phyloP scores from a whole-genome alignment of 2,113 vertebrate species.

The Bolborhynchus lineola region DNA sequence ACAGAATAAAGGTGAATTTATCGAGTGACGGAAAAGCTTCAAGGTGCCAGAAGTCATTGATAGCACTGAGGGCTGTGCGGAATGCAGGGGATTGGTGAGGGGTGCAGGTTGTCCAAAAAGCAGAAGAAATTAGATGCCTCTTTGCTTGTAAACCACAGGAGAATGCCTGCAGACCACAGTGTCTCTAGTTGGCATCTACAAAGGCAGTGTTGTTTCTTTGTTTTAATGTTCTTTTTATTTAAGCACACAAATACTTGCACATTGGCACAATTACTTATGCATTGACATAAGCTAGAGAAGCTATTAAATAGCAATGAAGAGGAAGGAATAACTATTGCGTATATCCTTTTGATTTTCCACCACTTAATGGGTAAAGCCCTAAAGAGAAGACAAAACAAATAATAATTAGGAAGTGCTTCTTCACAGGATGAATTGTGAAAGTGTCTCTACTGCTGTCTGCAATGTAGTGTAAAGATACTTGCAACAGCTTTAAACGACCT shows the following conservation, averaged over 20 bases:
- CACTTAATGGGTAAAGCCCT: not conserved
- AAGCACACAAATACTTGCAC: not conserved
- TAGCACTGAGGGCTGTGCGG: not conserved
- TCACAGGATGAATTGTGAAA: not conserved
- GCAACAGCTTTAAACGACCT: not conserved
- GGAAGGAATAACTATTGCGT: not conserved
- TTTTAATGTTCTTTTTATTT: not conserved
- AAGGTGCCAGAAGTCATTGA: rapidly evolving
- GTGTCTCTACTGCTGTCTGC: not conserved
- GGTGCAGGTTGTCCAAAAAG: not conserved
- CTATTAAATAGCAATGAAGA: not conserved
- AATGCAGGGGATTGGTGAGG: rapidly evolving
- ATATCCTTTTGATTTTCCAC: not conserved
- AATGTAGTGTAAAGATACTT: not conserved
- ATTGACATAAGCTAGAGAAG: not conserved
- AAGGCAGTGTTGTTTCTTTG: not conserved
- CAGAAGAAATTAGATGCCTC: not conserved
- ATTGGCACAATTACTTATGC: not conserved
- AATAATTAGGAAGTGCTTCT: not conserved
- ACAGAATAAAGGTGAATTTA: not conserved
- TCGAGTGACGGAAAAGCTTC: not conserved
- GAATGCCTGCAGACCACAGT: not conserved
- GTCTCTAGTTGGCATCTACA: not conserved
- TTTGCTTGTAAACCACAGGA: not conserved
- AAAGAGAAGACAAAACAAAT: constrained; percentile 21